A percentile compares a stretch with the other conserved stretches of the same genome.
These are phyloP conservation scores for Halictus rubicundus DNA, from an alignment of 1,140 invertebrate species.

Conservation along the genomic window DNA sequence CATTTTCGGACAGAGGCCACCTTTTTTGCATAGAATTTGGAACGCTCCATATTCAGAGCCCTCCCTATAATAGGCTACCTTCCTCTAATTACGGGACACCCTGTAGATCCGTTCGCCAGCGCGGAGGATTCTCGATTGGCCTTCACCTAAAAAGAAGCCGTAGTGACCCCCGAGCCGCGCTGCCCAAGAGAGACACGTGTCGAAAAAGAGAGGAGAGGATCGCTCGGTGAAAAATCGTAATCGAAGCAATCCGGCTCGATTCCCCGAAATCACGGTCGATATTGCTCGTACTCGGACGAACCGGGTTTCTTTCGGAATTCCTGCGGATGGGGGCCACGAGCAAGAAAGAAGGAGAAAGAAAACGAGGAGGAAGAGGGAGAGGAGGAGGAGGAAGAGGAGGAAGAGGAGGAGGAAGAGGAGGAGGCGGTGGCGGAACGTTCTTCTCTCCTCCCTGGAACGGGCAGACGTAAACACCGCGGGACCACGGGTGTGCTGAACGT, in stretches of 20 bases:
- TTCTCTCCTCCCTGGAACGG: conserved; percentile 19
- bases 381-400: background rate
- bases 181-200: background rate
- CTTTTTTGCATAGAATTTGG: too few species aligned
- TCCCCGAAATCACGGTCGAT: conserved; percentile 14
- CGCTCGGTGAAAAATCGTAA: background rate
- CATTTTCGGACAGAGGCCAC: too few species aligned
- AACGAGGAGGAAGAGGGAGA: background rate
- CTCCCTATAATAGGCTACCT: too few species aligned
- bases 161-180: background rate
- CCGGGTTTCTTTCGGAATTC: conserved; percentile 27
- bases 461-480: conserved; percentile 57
- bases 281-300: background rate
- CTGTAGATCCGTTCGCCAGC: background rate
- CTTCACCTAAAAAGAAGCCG: conserved; percentile 25
- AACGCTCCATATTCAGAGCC: too few species aligned
- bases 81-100: background rate
- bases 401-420: background rate
- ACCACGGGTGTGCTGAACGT: conserved; percentile 61
- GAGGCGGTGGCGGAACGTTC: background rate
- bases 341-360: background rate
- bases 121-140: background rate
- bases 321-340: background rate
- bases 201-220: background rate
- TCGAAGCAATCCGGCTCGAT: background rate